Percentiles rank a stretch among this genome's conserved stretches.
phyloP scores from a whole-genome alignment of 2,113 vertebrate genomes.

The Azemiops feae region DNA sequence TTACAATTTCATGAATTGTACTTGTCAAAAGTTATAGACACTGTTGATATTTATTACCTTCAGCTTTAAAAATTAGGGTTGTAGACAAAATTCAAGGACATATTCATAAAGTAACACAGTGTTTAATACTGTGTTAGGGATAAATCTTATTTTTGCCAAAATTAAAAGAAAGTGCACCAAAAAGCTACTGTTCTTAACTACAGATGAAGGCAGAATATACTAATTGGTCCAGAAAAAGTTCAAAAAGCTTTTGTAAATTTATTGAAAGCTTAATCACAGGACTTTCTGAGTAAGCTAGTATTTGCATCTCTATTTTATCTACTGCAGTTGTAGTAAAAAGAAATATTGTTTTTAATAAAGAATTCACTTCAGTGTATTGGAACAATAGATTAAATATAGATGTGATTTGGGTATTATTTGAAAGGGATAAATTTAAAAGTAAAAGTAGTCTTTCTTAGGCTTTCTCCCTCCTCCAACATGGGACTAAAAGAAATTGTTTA shows the following conservation, averaged over 20 bases:
- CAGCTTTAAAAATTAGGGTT: conserved; percentile 14
- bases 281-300: conserved; percentile 1
- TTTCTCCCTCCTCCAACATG: not conserved
- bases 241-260: conserved; percentile 57
- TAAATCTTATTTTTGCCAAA: conserved; percentile 40
- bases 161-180: conserved; percentile 34
- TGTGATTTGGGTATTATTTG: not conserved
- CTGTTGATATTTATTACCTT: not conserved
- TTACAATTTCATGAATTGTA: not conserved
- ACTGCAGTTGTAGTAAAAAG: conserved; percentile 55
- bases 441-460: not conserved
- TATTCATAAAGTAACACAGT: conserved; percentile 27
- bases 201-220: conserved; percentile 35
- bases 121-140: conserved; percentile 35
- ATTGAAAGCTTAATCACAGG: conserved; percentile 52
- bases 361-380: conserved; percentile 53
- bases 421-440: not conserved
- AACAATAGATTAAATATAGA: conserved; percentile 38
- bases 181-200: conserved; percentile 46
- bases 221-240: conserved; percentile 45
- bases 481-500: not conserved
- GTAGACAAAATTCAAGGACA: conserved; percentile 5
- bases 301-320: conserved; percentile 46
- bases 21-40: not conserved
- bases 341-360: conserved; percentile 35